Percentiles rank a stretch among this genome's conserved stretches.
Evolutionary conservation across 1,140 invertebrate genomes (phyloP).

Genomic region (Sweltsa coloradensis): DNA sequence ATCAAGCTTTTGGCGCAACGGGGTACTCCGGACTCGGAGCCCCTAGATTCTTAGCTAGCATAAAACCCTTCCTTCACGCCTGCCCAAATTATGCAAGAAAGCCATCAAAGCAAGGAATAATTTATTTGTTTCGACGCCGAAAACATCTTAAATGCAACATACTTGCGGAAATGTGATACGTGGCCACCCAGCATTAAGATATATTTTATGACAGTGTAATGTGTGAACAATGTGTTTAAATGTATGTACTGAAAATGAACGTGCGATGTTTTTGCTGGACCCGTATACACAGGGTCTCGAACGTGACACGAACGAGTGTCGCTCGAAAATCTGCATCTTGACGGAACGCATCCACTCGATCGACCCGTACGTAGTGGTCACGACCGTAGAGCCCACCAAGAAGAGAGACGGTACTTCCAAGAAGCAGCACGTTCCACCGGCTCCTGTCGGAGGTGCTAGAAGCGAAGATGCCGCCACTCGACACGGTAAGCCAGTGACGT

Average conservation of each 20-base stretch:
- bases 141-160: background rate
- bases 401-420: too few species aligned
- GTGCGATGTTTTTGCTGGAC: background rate
- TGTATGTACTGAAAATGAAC: background rate
- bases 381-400: conserved; percentile 2
- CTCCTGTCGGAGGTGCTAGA: too few species aligned
- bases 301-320: conserved; percentile 14
- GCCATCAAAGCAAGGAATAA: too few species aligned
- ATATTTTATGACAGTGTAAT: conserved; percentile 6
- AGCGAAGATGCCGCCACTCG: too few species aligned
- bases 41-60: conserved; percentile 31
- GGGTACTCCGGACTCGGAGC: conserved; percentile 65
- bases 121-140: too few species aligned
- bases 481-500: too few species aligned
- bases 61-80: background rate
- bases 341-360: conserved; percentile 51
- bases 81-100: background rate
- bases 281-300: conserved; percentile 15
- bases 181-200: too few species aligned
- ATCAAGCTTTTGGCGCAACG: conserved; percentile 75
- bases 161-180: conserved; percentile 13
- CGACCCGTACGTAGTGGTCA: conserved; percentile 48
- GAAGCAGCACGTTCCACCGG: too few species aligned
- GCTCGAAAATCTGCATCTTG: conserved; percentile 29
- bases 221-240: conserved; percentile 3